Evolutionary conservation across 2,797 vertebrate genomes (phyloP), one percentile per base, ranked within the genome.

Genomic region (Lutjanus campechanus): DNA sequence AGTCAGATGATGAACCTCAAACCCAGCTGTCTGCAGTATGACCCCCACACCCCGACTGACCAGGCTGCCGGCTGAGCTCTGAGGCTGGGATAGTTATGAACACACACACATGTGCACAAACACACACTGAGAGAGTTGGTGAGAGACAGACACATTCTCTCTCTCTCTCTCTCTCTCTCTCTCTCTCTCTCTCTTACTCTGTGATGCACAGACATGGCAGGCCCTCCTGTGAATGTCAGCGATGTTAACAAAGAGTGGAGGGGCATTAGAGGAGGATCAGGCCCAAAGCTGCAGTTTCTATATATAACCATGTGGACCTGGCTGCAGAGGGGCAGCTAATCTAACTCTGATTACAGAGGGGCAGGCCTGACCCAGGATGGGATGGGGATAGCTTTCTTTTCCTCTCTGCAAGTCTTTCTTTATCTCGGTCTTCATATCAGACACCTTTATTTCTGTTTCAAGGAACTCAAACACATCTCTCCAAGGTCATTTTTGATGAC

Each of bases 221-320:
- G 53, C 55, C 88, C 73, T 87, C 51, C 61, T 84, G 85, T 88
- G 91, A 93, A 93, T 92, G 93, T 90, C 92, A 92, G 82, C 36
- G 47, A 89, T 90, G 88, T 82, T 92, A 92, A 91, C 92, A 92
- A 90, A 91, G 91, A 92, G 74, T 84, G 59, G 77, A 78, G 88
- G 85, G 90, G 93, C 90, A 86, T 94, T 93, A 93, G 85, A 86
- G 77, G 81, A 89, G 92, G 93, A 93, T 94, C 92, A 94, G 81
- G 77, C 82, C 89, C 89, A 88, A 88, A 94, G 93, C 93, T 93
- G 75, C 64, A 43, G 61, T 79, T 88, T 91, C 93, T 94, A 94
- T 87, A 93, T 92, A 77, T 94, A 94, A 90, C 89, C 79, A 40
- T 83, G 82, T 88, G 91, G 85, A 91, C 78, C 82, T 66, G 59